Evolutionary conservation across 1,140 invertebrate species (phyloP).

Genomic region (Antheraea mylitta): DNA sequence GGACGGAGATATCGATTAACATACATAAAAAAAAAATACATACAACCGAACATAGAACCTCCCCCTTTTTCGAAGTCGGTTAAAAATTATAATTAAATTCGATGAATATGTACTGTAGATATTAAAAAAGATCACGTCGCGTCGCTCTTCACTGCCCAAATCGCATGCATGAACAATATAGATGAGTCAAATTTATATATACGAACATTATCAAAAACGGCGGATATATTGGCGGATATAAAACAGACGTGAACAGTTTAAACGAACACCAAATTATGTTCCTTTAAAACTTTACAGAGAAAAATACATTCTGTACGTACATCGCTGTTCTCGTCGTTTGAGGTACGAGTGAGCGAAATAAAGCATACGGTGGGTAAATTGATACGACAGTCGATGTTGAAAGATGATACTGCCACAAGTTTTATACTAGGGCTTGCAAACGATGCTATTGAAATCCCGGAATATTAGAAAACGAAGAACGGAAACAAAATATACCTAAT

Average conservation of each 20-base stretch:
- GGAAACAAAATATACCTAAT: too few relatives aligned
- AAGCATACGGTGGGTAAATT: constrained; percentile 21
- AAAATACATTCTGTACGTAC: constrained; percentile 14
- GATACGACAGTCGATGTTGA: constrained; percentile 24
- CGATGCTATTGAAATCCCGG: not conserved
- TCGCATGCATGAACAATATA: not conserved
- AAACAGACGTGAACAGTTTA: constrained; percentile 20
- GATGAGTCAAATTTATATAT: not conserved
- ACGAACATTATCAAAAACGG: not conserved
- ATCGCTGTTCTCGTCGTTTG: constrained; percentile 10
- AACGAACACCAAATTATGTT: constrained; percentile 18
- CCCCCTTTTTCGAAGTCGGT: too few relatives aligned
- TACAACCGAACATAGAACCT: too few relatives aligned
- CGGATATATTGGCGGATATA: constrained; percentile 17
- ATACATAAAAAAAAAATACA: too few relatives aligned
- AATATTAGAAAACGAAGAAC: not conserved
- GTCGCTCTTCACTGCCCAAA: too few relatives aligned
- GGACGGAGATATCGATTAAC: too few relatives aligned
- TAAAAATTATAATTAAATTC: too few relatives aligned
- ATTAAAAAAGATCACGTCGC: too few relatives aligned
- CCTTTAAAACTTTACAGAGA: constrained; percentile 13
- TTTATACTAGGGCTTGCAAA: constrained; percentile 1
- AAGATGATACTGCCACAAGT: constrained; percentile 20
- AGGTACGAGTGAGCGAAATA: constrained; percentile 11
- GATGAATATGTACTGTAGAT: too few relatives aligned